Evolutionary conservation across 2,797 vertebrate species (phyloP), one percentile per base, ranked within the genome.

Genomic region (Crossoptilon crossoptilon): DNA sequence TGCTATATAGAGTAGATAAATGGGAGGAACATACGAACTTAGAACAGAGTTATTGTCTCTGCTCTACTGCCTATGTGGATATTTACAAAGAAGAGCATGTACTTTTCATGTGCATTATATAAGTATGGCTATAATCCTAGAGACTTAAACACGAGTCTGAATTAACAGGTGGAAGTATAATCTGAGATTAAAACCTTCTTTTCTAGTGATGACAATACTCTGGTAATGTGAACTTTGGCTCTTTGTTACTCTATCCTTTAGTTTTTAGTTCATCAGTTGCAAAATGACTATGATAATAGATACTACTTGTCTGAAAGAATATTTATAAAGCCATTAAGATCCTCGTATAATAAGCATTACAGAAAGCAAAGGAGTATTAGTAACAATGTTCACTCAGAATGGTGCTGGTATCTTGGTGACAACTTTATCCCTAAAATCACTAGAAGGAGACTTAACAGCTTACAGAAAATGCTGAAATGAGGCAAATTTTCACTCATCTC

Each of bases 381-480:
- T 75, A 95, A 71, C 72, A 74, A 63, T 73, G 55, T 24, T 43
- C n/a, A 56, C 35, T 70, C 1, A 0, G 72, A 89, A 66, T 16
- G 39, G 73, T 58, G 71, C 33, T 81, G 23, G 2, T 35, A 86
- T 84, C 67, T 77, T 19, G 59, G 60, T 11, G 46, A 88, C 58
- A 92, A 87, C 82, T 91, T 91, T 58, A 88, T 84, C 76, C 70
- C 56, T 67, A 85, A 86, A 92, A 81, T 71, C 83, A 84, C 79
- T 82, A 69, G 41, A 71, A 83, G 39, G 92, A 81, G 63, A 94
- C 86, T 92, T 86, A 88, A 91, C 91, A 84, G 79, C 79, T 93
- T 93, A 90, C 26, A 88, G 79, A 94, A 94, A 94, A 93, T 35
- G 73, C 69, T 87, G 89, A 92, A 95, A 84, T 58, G 60, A 94